Base-by-base conservation (phyloP, 2,888 invertebrate genomes). In the Epicampocera succincta region DNA sequence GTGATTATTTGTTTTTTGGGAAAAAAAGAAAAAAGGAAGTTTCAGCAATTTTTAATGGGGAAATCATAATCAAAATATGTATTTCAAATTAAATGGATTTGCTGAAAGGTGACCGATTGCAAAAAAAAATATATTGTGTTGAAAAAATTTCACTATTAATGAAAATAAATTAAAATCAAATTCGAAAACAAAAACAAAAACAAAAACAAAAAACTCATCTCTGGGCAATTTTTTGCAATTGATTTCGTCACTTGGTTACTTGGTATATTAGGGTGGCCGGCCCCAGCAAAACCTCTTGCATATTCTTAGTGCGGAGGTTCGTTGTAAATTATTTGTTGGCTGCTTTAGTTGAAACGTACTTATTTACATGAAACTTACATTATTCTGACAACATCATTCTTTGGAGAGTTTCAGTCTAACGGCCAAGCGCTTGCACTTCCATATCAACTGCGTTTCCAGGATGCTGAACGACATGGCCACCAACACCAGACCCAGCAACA, bases 401-500 rank as follows among this genome's bases (percentile, higher is more conserved):
- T 93, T 92, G 79, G 94, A 92, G 63, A 95, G 91, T 80, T 95
- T 95, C 86, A 95, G 92, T 88, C 93, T 93, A 84, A 94, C 93
- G 13, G 95, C 95, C 87, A 95, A 91, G 84, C 94, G 94, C 86
- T 94, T 93, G 91, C 95, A 95, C 88, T 94, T 93, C 86, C 94
- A 92, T 80, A 95, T 93, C 3, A 96, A 93, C 88, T 96, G 96
- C 85, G 96, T 96, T 89, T 96, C 96, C 75, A 96, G 93, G 78
- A 96, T 92, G 90, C 95, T 96, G 87, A 96, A 96, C 72, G 96
- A 95, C 95, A 96, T 96, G 11, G 96, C 96, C 86, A 96, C 95
- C 76, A 96, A 92, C 78, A 96, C 94, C 13, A 96, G 92, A 33
- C 96, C 96, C 80, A 96, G 92, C 83, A 96, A 93, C 84, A 96